These are phyloP conservation scores for Thaumatotibia leucotreta DNA, from an alignment of 1,140 invertebrate genomes.

Conservation along the genomic window DNA sequence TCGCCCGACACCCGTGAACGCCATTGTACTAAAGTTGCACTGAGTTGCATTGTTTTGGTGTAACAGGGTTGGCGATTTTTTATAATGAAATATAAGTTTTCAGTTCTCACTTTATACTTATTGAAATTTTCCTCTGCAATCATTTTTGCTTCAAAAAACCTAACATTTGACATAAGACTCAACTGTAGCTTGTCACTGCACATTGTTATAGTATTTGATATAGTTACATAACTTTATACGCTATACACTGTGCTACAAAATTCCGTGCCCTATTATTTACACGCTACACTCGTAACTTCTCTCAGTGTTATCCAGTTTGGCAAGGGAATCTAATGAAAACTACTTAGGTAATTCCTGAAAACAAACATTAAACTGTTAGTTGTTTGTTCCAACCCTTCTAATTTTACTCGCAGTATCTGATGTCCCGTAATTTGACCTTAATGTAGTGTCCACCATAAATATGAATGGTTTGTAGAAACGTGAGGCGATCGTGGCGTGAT, in stretches of 20 bases:
- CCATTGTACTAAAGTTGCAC: slow-evolving; percentile 58
- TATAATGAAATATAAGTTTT: not conserved
- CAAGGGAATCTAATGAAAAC: no score
- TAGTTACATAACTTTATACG: no score
- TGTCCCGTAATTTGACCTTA: not conserved
- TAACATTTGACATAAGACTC: no score
- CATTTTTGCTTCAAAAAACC: no score
- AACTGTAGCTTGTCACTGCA: no score
- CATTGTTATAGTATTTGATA: no score
- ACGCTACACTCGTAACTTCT: no score
- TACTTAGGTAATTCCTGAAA: no score
- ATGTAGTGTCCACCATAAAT: not conserved
- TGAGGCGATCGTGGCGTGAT: not conserved
- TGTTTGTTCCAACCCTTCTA: not conserved
- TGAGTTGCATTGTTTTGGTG: slow-evolving; percentile 34
- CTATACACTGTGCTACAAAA: no score
- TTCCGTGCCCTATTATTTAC: no score
- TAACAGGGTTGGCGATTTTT: slow-evolving; percentile 33
- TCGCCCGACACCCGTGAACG: slow-evolving; percentile 53
- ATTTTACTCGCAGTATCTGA: not conserved
- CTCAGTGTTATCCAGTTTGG: no score
- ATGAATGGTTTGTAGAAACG: not conserved
- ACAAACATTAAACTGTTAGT: not conserved
- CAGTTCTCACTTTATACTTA: not conserved
- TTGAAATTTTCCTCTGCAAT: no score